Conservation (phyloP, 2,797 vertebrate genomes). For the Emydoidea blandingii region DNA sequence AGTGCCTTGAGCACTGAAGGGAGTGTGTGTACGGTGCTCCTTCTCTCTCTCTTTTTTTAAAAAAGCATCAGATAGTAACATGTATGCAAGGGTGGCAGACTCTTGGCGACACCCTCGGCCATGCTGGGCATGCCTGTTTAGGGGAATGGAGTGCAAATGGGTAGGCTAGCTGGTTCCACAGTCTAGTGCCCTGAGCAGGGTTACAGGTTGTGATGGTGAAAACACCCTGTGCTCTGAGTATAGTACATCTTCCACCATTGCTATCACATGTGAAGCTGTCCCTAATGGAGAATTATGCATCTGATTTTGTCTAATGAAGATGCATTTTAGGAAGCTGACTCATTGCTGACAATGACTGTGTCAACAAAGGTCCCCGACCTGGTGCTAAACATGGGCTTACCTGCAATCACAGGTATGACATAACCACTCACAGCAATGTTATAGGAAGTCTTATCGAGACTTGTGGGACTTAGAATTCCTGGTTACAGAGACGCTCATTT, state of each 20-base stretch:
- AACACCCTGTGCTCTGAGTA: background rate
- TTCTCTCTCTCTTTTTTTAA: background rate
- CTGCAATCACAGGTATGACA: background rate
- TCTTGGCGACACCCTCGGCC: background rate
- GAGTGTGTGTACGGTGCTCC: background rate
- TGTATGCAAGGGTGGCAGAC: accelerated
- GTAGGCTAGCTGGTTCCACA: background rate
- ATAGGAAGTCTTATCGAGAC: background rate
- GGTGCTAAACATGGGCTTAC: background rate
- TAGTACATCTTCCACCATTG: background rate
- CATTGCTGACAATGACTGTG: background rate
- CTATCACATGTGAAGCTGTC: background rate
- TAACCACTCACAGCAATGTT: background rate
- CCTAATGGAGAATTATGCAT: background rate
- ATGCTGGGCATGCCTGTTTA: background rate
- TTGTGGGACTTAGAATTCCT: background rate
- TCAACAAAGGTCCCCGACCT: background rate
- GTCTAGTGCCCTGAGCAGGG: background rate
- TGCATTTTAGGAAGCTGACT: accelerated
- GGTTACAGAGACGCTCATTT: background rate
- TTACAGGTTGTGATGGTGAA: accelerated
- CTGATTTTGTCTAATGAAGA: background rate
- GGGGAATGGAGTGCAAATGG: background rate
- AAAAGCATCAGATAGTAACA: background rate
- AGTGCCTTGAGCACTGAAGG: background rate